Percentiles rank a stretch among this genome's conserved stretches.
Evolutionary conservation across 2,888 invertebrate species (phyloP).

Genomic region (Eupithecia insigniata): DNA sequence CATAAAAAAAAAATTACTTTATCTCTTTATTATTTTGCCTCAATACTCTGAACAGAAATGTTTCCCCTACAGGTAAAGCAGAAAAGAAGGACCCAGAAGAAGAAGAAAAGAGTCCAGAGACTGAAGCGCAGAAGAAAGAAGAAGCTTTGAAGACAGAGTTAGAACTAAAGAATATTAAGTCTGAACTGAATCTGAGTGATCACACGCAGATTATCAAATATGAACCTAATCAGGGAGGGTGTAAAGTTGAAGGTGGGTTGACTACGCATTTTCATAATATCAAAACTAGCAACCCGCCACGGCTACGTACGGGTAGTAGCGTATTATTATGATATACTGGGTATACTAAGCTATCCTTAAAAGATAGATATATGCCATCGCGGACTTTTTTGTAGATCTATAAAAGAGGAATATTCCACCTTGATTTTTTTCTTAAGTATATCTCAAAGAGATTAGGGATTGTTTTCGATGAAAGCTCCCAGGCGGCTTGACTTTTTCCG

Average conservation of each 20-base stretch:
- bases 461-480: too few species aligned
- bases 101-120: conserved; percentile 54
- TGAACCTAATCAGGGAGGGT: conserved; percentile 77
- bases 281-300: too few species aligned
- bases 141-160: conserved; percentile 71
- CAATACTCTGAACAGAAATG: background rate
- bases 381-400: too few species aligned
- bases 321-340: too few species aligned
- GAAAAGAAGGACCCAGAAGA: conserved; percentile 59
- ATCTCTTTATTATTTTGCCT: background rate
- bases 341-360: too few species aligned
- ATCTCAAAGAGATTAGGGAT: too few species aligned
- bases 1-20: background rate
- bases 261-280: too few species aligned
- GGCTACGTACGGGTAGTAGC: too few species aligned
- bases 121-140: conserved; percentile 65
- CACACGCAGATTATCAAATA: conserved; percentile 82
- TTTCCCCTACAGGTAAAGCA: conserved; percentile 47
- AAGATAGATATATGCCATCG: too few species aligned
- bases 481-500: too few species aligned
- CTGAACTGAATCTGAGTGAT: conserved; percentile 77
- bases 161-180: conserved; percentile 78
- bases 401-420: too few species aligned
- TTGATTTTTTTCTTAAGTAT: too few species aligned
- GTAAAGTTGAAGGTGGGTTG: conserved; percentile 75